A percentile compares a stretch with the other conserved stretches of the same genome.
phyloP scores from a whole-genome alignment of 92 coral and sea anemone species.

The Paramuricea clavata region DNA sequence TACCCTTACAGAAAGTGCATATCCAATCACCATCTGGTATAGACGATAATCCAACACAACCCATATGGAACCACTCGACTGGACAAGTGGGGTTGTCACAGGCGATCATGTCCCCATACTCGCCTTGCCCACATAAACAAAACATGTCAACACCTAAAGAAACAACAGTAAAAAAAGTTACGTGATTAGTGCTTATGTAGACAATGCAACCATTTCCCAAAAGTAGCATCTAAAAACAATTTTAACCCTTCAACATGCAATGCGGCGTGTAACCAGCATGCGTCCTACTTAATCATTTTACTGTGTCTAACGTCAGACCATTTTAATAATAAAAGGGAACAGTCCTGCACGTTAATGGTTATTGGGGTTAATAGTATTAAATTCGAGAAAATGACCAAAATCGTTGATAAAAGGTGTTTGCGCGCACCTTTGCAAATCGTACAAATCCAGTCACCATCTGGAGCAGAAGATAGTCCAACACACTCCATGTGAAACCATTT shows the following conservation, averaged over 20 bases:
- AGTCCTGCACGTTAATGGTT: not conserved
- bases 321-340: not conserved
- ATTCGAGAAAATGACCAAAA: not conserved
- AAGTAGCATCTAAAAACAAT: not conserved
- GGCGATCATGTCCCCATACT: slow-evolving; percentile 28
- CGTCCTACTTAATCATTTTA: not conserved
- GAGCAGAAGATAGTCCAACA: not conserved
- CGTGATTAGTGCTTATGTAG: no score
- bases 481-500: not conserved
- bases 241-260: not conserved
- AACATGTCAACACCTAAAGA: not conserved
- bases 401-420: not conserved
- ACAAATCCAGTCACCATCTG: not conserved
- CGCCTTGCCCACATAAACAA: slow-evolving; percentile 45
- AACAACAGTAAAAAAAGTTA: no score
- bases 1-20: not conserved
- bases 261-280: not conserved
- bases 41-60: no score
- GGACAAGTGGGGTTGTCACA: not conserved
- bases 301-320: not conserved
- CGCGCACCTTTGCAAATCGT: not conserved
- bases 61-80: no score
- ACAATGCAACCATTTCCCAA: not conserved
- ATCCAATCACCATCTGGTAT: no score
- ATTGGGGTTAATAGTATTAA: not conserved